A percentile compares a stretch with the other conserved stretches of the same genome.
Conservation (phyloP, 2,113 vertebrate genomes). For the Oncorhynchus masou region DNA sequence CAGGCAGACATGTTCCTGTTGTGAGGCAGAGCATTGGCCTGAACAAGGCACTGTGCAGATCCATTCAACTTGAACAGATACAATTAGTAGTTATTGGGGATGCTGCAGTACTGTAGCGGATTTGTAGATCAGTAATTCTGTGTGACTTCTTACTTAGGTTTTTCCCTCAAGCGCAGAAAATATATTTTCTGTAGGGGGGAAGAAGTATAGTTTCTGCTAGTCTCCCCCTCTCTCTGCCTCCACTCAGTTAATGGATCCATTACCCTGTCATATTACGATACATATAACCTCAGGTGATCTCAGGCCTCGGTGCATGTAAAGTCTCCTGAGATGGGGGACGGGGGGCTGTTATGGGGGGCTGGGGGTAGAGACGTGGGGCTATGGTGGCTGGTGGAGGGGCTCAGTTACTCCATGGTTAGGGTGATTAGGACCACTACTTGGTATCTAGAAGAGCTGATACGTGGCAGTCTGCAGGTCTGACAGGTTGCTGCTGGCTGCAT, state of each 20-base stretch:
- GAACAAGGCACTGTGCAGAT: too few species aligned
- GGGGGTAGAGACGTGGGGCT: constrained; percentile 1
- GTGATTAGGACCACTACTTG: constrained; percentile 50
- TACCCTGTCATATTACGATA: constrained; percentile 54
- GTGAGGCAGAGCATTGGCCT: too few species aligned
- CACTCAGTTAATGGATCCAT: constrained; percentile 52
- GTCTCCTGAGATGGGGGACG: constrained; percentile 24
- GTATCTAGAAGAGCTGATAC: constrained; percentile 52
- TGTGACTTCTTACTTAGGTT: too few species aligned
- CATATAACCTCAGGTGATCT: constrained; percentile 45
- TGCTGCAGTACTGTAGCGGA: too few species aligned
- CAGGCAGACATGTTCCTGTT: not conserved
- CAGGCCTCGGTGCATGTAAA: constrained; percentile 35
- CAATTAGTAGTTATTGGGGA: too few species aligned
- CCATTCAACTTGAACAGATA: too few species aligned
- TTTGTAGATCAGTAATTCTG: not conserved
- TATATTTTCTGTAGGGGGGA: not conserved
- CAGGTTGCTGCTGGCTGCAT: constrained; percentile 28
- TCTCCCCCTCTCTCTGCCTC: constrained; percentile 2
- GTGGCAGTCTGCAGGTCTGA: constrained; percentile 48
- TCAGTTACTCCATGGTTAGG: constrained; percentile 24
- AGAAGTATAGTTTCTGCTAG: not conserved
- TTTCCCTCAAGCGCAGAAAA: too few species aligned
- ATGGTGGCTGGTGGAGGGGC: constrained; percentile 3
- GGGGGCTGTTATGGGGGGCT: too few species aligned